Conservation (phyloP, 2,888 invertebrate species). For the Philonicus albiceps region DNA sequence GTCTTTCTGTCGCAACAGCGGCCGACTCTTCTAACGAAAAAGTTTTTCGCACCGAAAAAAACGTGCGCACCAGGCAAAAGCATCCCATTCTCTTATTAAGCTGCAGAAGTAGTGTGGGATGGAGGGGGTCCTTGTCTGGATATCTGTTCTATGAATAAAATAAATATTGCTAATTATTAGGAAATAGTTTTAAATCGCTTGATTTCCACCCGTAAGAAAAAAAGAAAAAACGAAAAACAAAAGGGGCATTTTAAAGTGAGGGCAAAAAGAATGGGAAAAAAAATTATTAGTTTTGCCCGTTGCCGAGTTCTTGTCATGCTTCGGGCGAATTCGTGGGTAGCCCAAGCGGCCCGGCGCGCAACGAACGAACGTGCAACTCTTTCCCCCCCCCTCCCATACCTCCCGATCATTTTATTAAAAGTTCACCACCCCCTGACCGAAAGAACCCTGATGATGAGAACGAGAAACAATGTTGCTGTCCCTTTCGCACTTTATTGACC, state of each 20-base stretch:
- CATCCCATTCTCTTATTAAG: background rate
- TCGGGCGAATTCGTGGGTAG: background rate
- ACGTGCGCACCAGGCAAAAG: background rate
- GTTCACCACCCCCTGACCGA: constrained; percentile 39
- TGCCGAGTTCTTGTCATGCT: background rate
- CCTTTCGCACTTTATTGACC: constrained; percentile 44
- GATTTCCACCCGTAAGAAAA: background rate
- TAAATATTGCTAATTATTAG: background rate
- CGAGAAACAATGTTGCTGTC: constrained; percentile 32
- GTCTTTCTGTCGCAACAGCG: background rate
- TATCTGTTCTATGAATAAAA: background rate
- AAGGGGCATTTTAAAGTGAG: background rate
- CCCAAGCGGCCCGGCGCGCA: background rate
- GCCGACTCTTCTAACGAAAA: background rate
- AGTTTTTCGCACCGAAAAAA: background rate
- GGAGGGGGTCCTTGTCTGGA: background rate
- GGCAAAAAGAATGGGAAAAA: background rate
- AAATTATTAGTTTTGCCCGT: background rate
- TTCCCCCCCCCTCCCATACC: background rate
- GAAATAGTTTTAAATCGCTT: background rate
- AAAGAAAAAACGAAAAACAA: background rate
- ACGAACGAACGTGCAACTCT: background rate
- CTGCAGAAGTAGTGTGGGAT: background rate
- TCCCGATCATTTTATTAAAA: constrained; percentile 4
- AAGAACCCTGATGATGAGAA: background rate